These are phyloP conservation scores for Caenorhabditis sp. DNA, from an alignment of 2,888 invertebrate species.

Conservation along the genomic window DNA sequence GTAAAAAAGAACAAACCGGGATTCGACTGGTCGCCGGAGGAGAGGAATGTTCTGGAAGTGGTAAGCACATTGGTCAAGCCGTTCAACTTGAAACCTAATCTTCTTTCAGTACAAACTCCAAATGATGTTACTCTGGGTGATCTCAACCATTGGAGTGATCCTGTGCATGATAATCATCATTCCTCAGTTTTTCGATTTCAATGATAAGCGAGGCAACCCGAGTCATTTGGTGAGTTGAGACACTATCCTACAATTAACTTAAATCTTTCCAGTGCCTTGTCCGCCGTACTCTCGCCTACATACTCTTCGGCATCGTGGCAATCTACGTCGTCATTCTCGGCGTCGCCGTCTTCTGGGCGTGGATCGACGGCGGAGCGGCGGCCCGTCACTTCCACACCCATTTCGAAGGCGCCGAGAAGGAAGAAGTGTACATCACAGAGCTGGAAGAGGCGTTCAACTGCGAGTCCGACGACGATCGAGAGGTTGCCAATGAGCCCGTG, in stretches of 20 bases:
- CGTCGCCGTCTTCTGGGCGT: constrained; percentile 64
- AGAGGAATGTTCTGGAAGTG: constrained; percentile 67
- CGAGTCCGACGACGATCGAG: constrained; percentile 70
- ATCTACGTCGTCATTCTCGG: constrained; percentile 64
- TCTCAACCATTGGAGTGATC: constrained; percentile 75
- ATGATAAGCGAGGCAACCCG: constrained; percentile 76
- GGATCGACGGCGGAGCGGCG: constrained; percentile 67
- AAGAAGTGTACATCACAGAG: constrained; percentile 66
- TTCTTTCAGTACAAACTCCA: constrained; percentile 75
- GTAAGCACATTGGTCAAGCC: constrained; percentile 24
- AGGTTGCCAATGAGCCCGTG: constrained; percentile 69
- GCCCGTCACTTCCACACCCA: constrained; percentile 69
- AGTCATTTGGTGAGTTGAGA: constrained; percentile 72
- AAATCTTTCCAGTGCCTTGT: constrained; percentile 72
- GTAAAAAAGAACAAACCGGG: constrained; percentile 66
- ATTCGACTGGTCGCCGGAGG: constrained; percentile 72
- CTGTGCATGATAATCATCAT: constrained; percentile 78
- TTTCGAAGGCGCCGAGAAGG: constrained; percentile 73
- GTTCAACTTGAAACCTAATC: background rate
- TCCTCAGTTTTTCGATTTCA: constrained; percentile 80
- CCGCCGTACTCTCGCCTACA: constrained; percentile 66
- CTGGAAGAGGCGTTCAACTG: constrained; percentile 66
- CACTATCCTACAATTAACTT: background rate
- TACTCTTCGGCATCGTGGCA: constrained; percentile 63
- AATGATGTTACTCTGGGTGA: constrained; percentile 75